Evolutionary conservation across 2,888 invertebrate genomes (phyloP).

Genomic region (Criorhina ranunculi): DNA sequence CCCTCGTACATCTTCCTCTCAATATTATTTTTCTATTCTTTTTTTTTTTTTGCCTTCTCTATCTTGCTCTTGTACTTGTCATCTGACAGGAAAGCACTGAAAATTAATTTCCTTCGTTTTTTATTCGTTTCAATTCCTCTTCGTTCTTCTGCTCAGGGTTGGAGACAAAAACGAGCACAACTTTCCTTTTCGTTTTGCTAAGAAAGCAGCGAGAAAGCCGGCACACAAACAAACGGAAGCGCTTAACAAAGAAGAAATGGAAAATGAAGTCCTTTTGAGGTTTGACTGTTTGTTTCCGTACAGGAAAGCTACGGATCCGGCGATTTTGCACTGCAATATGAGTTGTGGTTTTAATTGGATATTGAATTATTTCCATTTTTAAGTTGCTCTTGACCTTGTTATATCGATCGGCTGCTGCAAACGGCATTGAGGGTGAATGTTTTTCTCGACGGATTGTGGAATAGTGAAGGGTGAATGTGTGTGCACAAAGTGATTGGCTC

Average conservation of each 20-base stretch:
- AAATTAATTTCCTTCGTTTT: constrained; percentile 68
- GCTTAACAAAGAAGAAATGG: constrained; percentile 59
- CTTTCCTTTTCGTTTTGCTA: constrained; percentile 55
- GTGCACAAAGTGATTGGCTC: too few relatives aligned
- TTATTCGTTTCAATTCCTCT: constrained; percentile 26
- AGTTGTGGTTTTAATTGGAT: constrained; percentile 65
- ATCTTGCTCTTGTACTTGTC: constrained; percentile 53
- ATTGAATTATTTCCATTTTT: constrained; percentile 53
- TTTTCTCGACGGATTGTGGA: not conserved
- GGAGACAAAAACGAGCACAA: constrained; percentile 26
- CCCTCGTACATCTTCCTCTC: not conserved
- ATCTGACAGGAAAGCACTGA: constrained; percentile 64
- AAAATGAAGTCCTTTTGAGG: constrained; percentile 66
- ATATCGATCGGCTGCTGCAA: constrained; percentile 3
- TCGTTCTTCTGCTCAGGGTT: not conserved
- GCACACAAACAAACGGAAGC: constrained; percentile 44
- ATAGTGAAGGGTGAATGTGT: not conserved
- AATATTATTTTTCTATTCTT: constrained; percentile 5
- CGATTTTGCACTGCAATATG: constrained; percentile 44
- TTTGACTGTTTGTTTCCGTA: constrained; percentile 65
- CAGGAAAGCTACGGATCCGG: constrained; percentile 53
- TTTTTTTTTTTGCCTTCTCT: constrained; percentile 5
- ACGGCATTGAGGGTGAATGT: not conserved
- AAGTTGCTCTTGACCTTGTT: constrained; percentile 63
- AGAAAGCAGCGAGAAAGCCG: constrained; percentile 17